Conservation (phyloP, 2,888 invertebrate genomes). For the Hypomecis punctinalis region DNA sequence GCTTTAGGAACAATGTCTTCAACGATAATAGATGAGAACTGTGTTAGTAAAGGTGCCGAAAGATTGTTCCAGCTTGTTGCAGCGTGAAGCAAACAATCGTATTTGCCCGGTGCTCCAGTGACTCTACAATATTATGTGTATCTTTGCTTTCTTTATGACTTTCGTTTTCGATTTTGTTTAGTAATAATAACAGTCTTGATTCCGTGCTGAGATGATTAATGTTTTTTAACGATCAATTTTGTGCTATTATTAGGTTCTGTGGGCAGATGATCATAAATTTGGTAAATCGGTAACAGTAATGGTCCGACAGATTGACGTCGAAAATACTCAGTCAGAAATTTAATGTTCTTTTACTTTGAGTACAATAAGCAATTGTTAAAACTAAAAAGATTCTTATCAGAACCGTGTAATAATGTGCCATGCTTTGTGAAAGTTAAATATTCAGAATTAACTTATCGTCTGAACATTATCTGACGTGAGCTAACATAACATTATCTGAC, state of each 20-base stretch:
- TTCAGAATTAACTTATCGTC: too few species aligned
- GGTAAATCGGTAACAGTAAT: not conserved
- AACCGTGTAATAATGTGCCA: too few species aligned
- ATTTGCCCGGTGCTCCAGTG: slow-evolving; percentile 77
- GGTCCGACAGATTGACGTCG: not conserved
- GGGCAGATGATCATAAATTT: slow-evolving; percentile 6
- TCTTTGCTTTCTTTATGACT: slow-evolving; percentile 70
- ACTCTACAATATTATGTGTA: slow-evolving; percentile 73
- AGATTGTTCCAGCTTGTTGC: slow-evolving; percentile 32
- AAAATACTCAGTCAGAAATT: not conserved
- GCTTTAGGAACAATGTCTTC: slow-evolving; percentile 8
- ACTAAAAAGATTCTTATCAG: too few species aligned
- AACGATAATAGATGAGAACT: slow-evolving; percentile 7
- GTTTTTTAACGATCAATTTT: slow-evolving; percentile 21
- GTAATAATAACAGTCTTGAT: slow-evolving; percentile 49
- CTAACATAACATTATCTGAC: too few species aligned
- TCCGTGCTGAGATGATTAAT: slow-evolving; percentile 40
- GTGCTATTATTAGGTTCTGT: not conserved
- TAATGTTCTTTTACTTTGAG: too few species aligned
- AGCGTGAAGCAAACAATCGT: slow-evolving; percentile 71
- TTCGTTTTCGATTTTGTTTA: slow-evolving; percentile 72
- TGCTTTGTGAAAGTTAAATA: too few species aligned
- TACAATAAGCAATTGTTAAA: too few species aligned
- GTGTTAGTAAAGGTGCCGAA: slow-evolving; percentile 25
- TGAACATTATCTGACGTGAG: too few species aligned